Percentiles rank a stretch among this genome's conserved stretches.
phyloP scores from a whole-genome alignment of 2,797 vertebrate genomes.

The Sphenodon punctatus region DNA sequence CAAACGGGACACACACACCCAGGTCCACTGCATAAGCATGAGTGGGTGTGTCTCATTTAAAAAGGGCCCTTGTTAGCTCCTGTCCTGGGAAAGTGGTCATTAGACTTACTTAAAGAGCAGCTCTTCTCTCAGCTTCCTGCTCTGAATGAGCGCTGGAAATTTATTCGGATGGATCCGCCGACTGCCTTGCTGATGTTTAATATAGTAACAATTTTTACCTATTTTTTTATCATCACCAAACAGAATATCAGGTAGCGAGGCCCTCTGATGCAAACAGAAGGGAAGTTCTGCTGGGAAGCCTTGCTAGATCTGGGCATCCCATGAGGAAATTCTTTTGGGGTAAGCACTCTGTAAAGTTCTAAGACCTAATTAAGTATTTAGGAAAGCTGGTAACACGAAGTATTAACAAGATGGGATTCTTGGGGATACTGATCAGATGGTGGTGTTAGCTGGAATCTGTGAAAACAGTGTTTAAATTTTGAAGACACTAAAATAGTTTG shows the following conservation, averaged over 20 bases:
- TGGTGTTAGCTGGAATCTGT: not conserved
- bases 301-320: slow-evolving; percentile 84
- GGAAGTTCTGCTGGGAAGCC: slow-evolving; percentile 88
- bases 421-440: not conserved
- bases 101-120: no score
- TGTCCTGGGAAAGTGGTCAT: no score
- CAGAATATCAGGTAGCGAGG: slow-evolving; percentile 86
- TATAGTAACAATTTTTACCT: no score
- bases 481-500: not conserved
- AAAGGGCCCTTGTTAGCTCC: no score
- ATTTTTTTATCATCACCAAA: no score
- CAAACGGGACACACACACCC: no score
- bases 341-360: slow-evolving; percentile 56
- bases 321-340: slow-evolving; percentile 91
- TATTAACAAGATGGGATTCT: not conserved
- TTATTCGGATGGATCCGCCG: no score
- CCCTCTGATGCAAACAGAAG: slow-evolving; percentile 87
- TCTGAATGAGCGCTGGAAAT: no score
- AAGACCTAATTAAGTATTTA: not conserved
- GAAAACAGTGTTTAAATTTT: not conserved
- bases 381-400: not conserved
- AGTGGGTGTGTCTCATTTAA: no score
- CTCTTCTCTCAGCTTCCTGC: no score
- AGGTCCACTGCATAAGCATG: no score
- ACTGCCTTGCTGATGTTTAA: no score